Percentiles rank a stretch among this genome's conserved stretches.
phyloP scores from a whole-genome alignment of 2,888 invertebrate species.

The Physocephala rufipes region DNA sequence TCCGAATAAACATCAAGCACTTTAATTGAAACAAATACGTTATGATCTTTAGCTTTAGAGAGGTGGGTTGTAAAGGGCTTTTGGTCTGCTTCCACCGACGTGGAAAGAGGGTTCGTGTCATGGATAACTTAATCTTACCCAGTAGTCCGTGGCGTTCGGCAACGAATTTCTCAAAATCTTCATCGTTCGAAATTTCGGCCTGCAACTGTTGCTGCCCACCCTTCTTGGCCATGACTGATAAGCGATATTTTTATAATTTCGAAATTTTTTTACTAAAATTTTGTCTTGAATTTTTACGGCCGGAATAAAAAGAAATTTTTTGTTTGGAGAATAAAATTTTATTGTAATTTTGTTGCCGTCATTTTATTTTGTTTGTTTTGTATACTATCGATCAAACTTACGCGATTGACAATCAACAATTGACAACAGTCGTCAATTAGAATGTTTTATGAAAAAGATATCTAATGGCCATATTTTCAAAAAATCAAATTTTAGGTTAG shows the following conservation, averaged over 20 bases:
- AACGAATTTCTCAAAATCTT: conserved; percentile 85
- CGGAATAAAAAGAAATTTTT: neutral
- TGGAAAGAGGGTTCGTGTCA: too few relatives aligned
- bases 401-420: neutral
- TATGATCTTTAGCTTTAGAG: too few relatives aligned
- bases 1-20: conserved; percentile 89
- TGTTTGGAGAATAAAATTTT: neutral
- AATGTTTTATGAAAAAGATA: too few relatives aligned
- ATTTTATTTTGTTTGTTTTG: neutral
- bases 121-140: conserved; percentile 67
- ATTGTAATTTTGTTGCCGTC: neutral
- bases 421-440: too few relatives aligned
- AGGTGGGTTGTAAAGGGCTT: too few relatives aligned
- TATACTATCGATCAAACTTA: conserved; percentile 32
- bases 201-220: conserved; percentile 80
- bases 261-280: neutral
- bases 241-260: neutral
- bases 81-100: too few relatives aligned
- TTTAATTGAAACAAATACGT: conserved; percentile 58
- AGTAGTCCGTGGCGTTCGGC: conserved; percentile 76
- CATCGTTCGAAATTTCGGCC: conserved; percentile 81
- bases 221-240: conserved; percentile 74
- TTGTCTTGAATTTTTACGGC: neutral
- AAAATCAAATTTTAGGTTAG: too few relatives aligned
- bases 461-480: too few relatives aligned